phyloP scores from a whole-genome alignment of 2,113 vertebrate genomes.

The Tupaia tana region DNA sequence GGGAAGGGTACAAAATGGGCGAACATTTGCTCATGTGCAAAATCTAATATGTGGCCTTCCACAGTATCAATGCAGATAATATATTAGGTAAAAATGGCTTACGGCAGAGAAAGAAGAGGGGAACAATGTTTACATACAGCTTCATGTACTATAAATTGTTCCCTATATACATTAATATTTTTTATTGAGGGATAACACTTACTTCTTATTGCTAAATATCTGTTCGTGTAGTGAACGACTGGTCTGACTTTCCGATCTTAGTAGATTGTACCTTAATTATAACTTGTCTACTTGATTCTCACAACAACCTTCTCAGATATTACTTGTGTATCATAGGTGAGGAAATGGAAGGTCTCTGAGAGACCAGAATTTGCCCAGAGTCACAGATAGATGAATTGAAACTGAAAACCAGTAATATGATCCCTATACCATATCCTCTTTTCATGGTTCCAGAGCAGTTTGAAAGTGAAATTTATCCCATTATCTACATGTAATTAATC shows the following conservation, averaged over 20 bases:
- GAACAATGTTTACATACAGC: background rate
- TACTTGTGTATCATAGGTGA: background rate
- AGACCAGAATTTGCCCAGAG: background rate
- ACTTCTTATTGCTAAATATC: background rate
- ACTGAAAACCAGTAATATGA: background rate
- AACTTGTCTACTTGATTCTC: background rate
- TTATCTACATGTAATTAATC: background rate
- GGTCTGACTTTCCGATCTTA: background rate
- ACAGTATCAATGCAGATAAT: background rate
- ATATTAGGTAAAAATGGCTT: background rate
- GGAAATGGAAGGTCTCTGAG: background rate
- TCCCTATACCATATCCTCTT: background rate
- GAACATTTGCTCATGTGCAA: too few species aligned
- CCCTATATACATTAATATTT: background rate
- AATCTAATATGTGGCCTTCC: too few species aligned
- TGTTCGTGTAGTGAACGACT: background rate
- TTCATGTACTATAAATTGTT: background rate
- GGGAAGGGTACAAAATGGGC: too few species aligned
- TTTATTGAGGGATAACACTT: background rate
- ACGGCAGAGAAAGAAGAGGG: background rate
- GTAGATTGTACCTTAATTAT: background rate
- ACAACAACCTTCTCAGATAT: background rate
- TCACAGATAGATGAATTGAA: background rate
- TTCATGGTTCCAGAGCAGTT: background rate
- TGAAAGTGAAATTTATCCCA: background rate